phyloP scores from a whole-genome alignment of 2,888 invertebrate genomes.

The Antheraea yamamai region DNA sequence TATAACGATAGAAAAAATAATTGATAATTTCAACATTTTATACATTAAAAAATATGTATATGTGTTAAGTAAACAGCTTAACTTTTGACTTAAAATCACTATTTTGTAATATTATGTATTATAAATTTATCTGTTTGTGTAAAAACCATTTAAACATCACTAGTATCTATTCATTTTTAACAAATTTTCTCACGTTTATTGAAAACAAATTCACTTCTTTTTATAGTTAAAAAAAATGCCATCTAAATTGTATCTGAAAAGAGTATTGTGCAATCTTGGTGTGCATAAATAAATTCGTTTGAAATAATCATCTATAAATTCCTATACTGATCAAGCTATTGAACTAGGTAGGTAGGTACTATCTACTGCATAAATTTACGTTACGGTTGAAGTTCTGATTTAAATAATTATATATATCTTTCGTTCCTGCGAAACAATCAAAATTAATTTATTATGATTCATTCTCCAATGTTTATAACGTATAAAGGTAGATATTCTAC shows the following conservation, averaged over 20 bases:
- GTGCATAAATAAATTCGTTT: not conserved
- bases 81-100: not conserved
- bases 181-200: not conserved
- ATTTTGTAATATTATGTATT: not conserved
- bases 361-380: not conserved
- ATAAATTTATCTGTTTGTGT: not conserved
- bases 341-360: not conserved
- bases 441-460: not conserved
- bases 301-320: not conserved
- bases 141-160: not conserved
- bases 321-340: constrained; percentile 6
- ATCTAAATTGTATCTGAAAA: not conserved
- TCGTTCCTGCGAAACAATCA: not conserved
- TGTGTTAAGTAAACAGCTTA: not conserved
- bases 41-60: not conserved
- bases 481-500: too few species aligned
- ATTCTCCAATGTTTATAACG: not conserved
- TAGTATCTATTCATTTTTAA: not conserved
- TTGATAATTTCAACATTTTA: not conserved
- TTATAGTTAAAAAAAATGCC: not conserved
- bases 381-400: constrained; percentile 7
- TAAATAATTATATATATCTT: not conserved
- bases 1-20: not conserved
- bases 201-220: constrained; percentile 9
- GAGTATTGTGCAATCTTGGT: not conserved